Base-by-base conservation (phyloP, 2,797 vertebrate genomes). In the Micropoecilia bifurca region DNA sequence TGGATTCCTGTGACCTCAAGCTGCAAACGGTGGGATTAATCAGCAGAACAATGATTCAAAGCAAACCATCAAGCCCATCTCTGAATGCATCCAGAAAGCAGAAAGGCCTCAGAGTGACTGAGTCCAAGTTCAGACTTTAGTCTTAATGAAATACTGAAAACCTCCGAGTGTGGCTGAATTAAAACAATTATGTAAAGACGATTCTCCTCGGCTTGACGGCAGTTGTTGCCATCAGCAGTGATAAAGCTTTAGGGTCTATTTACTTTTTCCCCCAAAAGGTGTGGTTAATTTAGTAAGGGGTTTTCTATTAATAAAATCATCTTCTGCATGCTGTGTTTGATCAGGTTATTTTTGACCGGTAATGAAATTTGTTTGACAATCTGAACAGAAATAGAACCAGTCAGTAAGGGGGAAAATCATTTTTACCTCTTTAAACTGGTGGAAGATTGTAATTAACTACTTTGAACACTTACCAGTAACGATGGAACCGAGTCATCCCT, bases 381-480 rank as follows among this genome's bases (percentile, higher is more conserved):
- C 25, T 28, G 22, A 69, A 46, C 25, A 45, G 10, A 45, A 43
- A 45, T 10, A n/a, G 36, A 45, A 45, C 0, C 0, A n/a, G 36
- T 18, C 14, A 2, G 14, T 18, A 36, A 63, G 6, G 13, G 66
- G 10, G 39, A 12, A 69, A 69, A 41, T 10, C 2, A 6, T 43
- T 6, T 25, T 43, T 84, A 73, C 63, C 66, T 79, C 50, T 7
- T 46, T 80, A 75, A 86, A 87, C 91, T 85, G 86, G 89, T 83
- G 79, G 80, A 80, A 57, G 87, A 88, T 83, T 88, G 90, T 87
- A 92, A 93, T 94, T 84, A 93, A 43, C 1, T 63, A 47, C 90
- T 92, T 94, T 82, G 85, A 78, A 91, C 83, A 89, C 85, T 85
- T 66, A 30, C 85, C 74, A 82, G 92, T 87, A 85, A 89, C 92